phyloP scores from a whole-genome alignment of 2,888 invertebrate genomes.

The Gandaritis pyraliata region DNA sequence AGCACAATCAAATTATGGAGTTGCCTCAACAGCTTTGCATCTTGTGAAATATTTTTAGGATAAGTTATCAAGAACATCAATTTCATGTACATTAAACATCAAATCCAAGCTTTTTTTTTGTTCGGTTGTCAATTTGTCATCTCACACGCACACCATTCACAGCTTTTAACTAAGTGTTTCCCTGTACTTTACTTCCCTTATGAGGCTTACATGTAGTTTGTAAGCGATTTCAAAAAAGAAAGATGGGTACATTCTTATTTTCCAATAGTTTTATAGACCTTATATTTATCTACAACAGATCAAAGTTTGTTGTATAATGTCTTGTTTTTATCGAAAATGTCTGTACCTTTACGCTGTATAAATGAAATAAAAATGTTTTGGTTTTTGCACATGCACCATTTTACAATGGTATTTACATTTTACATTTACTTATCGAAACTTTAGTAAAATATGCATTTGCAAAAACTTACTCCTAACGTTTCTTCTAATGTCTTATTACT shows the following conservation, averaged over 20 bases:
- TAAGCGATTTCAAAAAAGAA: slow-evolving; percentile 30
- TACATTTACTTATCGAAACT: too few relatives aligned
- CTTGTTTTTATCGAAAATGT: neutral
- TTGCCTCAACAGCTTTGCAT: slow-evolving; percentile 37
- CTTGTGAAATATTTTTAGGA: slow-evolving; percentile 15
- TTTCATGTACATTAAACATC: slow-evolving; percentile 9
- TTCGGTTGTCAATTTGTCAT: slow-evolving; percentile 7
- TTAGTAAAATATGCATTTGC: slow-evolving; percentile 52
- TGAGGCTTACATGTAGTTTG: slow-evolving; percentile 33
- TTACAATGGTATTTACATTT: neutral
- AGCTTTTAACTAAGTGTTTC: slow-evolving; percentile 28
- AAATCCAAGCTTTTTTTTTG: slow-evolving; percentile 13
- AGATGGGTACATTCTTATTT: slow-evolving; percentile 28
- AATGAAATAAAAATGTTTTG: neutral
- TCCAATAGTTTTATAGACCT: neutral
- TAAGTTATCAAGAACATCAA: neutral
- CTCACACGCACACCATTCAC: slow-evolving; percentile 30
- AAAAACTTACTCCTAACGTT: slow-evolving; percentile 54
- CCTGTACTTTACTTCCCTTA: slow-evolving; percentile 24
- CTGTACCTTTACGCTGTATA: slow-evolving; percentile 22
- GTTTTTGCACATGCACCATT: slow-evolving; percentile 36
- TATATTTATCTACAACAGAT: neutral
- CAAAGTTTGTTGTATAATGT: neutral
- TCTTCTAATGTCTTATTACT: slow-evolving; percentile 65
- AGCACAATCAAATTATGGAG: slow-evolving; percentile 18